These are phyloP conservation scores for Chlorospingus semifuscus DNA, from an alignment of 2,797 vertebrate genomes.

Conservation along the genomic window DNA sequence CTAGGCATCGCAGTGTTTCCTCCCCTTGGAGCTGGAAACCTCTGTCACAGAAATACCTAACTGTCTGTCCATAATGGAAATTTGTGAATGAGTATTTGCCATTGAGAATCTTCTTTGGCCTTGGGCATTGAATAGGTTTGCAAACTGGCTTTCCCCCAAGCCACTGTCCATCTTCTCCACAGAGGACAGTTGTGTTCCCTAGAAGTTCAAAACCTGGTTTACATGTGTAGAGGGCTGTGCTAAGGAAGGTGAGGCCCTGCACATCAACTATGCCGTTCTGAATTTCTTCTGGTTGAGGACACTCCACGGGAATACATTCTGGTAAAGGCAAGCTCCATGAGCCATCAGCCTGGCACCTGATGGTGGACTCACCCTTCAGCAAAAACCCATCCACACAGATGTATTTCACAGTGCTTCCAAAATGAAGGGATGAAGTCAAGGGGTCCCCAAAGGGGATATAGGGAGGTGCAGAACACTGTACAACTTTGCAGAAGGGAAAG, in stretches of 20 bases:
- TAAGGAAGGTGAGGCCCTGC: slow-evolving; percentile 95
- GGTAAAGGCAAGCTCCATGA: slow-evolving; percentile 88
- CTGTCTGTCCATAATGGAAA: slow-evolving; percentile 86
- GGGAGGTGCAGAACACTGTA: slow-evolving; percentile 85
- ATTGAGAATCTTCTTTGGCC: slow-evolving; percentile 82
- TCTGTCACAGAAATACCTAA: slow-evolving; percentile 86
- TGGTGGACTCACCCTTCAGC: slow-evolving; percentile 76
- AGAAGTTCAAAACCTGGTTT: slow-evolving; percentile 87
- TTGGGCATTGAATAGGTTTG: slow-evolving; percentile 87
- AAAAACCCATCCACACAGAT: slow-evolving; percentile 91
- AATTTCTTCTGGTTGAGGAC: slow-evolving; percentile 91
- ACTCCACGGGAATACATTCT: slow-evolving; percentile 92
- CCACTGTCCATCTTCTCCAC: slow-evolving; percentile 93
- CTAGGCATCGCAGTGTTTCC: slow-evolving; percentile 82
- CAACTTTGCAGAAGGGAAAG: slow-evolving; percentile 89
- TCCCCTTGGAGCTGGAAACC: slow-evolving; percentile 89
- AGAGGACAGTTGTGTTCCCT: slow-evolving; percentile 90
- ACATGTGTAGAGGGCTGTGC: slow-evolving; percentile 92
- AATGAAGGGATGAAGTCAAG: slow-evolving; percentile 74
- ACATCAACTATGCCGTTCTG: slow-evolving; percentile 91
- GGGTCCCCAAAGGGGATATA: slow-evolving; percentile 87
- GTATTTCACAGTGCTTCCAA: slow-evolving; percentile 84
- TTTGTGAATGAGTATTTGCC: slow-evolving; percentile 84
- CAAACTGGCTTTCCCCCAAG: slow-evolving; percentile 88
- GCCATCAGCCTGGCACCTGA: slow-evolving; percentile 84